Percentiles rank a stretch among this genome's conserved stretches.
Evolutionary conservation across 1,140 invertebrate genomes (phyloP).

Genomic region (Drosophila sproati): DNA sequence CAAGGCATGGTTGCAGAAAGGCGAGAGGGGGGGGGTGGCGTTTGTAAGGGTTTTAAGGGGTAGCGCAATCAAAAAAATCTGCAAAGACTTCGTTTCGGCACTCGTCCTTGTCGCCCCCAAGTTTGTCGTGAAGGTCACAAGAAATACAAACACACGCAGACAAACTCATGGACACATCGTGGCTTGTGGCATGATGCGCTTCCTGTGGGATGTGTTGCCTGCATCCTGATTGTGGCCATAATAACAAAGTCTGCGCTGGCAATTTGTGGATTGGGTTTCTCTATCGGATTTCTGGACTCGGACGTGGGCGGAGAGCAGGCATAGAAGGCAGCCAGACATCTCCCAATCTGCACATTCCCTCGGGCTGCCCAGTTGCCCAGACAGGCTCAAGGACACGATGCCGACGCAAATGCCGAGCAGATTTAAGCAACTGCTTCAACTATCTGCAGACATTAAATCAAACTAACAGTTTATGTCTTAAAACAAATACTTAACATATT

Average conservation of each 20-base stretch:
- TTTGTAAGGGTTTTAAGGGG: not conserved
- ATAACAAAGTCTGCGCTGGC: not conserved
- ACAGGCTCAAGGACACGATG: conserved; percentile 16
- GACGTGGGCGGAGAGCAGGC: not conserved
- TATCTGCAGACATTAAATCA: too few species aligned
- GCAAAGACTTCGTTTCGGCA: not conserved
- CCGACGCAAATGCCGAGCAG: not conserved
- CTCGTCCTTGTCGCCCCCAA: conserved; percentile 11
- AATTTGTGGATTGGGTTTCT: too few species aligned
- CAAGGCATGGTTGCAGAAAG: not conserved
- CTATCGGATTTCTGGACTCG: not conserved
- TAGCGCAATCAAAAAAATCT: too few species aligned
- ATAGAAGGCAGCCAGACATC: conserved; percentile 22
- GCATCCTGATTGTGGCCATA: conserved; percentile 15
- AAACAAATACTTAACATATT: too few species aligned
- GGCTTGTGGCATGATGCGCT: not conserved
- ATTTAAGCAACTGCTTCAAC: too few species aligned
- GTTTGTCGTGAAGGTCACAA: conserved; percentile 32
- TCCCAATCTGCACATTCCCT: conserved; percentile 3
- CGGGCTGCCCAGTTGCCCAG: too few species aligned
- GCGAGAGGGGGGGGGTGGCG: not conserved
- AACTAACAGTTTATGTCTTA: too few species aligned
- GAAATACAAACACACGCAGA: conserved; percentile 2
- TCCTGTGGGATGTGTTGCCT: conserved; percentile 10
- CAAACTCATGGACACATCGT: not conserved